phyloP scores from a whole-genome alignment of 2,888 invertebrate species.

The Bugulina stolonifera region DNA sequence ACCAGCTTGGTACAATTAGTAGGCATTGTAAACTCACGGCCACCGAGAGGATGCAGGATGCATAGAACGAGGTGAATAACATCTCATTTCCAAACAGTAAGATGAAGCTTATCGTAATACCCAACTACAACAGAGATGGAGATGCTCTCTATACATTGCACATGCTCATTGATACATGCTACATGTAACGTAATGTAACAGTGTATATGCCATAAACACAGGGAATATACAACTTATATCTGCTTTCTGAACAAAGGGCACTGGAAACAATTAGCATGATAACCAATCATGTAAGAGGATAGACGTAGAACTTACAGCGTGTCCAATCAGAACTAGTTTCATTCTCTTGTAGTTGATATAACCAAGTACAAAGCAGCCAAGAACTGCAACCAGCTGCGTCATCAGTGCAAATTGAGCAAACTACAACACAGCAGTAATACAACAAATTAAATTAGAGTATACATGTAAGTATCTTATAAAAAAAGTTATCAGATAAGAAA shows the following conservation, averaged over 20 bases:
- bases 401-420: constrained; percentile 77
- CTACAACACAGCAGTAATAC: constrained; percentile 63
- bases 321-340: constrained; percentile 53
- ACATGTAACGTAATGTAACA: constrained; percentile 26
- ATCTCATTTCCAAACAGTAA: constrained; percentile 60
- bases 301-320: constrained; percentile 51
- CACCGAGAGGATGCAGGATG: constrained; percentile 51
- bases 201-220: no score
- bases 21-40: constrained; percentile 45
- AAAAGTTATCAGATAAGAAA: no score
- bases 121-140: constrained; percentile 54
- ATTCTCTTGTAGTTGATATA: constrained; percentile 50
- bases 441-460: no score
- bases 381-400: constrained; percentile 69
- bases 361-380: constrained; percentile 61
- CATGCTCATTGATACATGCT: no score
- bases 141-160: no score
- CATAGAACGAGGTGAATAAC: constrained; percentile 58
- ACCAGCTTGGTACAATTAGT: no score
- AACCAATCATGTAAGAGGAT: no score
- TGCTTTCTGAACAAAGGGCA: no score
- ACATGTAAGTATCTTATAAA: no score
- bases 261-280: no score
- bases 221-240: no score
- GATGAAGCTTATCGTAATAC: constrained; percentile 52